These are phyloP conservation scores for Megaceryle alcyon DNA, from an alignment of 2,797 vertebrate species.

Conservation along the genomic window DNA sequence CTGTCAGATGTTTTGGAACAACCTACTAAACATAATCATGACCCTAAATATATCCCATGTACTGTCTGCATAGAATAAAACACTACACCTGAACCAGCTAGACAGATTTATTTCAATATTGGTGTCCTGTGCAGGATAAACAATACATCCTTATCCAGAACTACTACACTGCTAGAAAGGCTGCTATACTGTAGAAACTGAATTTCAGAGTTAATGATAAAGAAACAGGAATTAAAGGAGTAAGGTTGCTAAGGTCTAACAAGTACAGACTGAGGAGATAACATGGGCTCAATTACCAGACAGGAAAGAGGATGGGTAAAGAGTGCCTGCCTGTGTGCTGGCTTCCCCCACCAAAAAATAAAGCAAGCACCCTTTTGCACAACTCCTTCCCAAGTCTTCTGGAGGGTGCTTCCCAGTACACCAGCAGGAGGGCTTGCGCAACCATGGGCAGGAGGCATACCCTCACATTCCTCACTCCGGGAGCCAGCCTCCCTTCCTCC, in stretches of 20 bases:
- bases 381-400: background rate
- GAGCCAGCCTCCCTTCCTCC: background rate
- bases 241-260: background rate
- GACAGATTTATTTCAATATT: background rate
- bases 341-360: background rate
- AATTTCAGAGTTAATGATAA: background rate
- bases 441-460: background rate
- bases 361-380: background rate
- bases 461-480: rapidly evolving
- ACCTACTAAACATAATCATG: background rate
- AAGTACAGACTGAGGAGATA: background rate
- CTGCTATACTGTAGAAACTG: background rate
- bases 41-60: background rate
- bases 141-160: background rate
- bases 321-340: rapidly evolving
- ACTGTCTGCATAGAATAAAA: background rate
- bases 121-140: background rate
- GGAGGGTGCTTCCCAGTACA: rapidly evolving
- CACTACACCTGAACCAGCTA: rapidly evolving
- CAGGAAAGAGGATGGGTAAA: background rate
- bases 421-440: background rate
- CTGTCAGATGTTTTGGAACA: background rate
- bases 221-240: background rate
- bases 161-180: background rate
- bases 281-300: background rate